Base-by-base conservation (phyloP, 1,140 invertebrate genomes). In the Drosophila grimshawi region DNA sequence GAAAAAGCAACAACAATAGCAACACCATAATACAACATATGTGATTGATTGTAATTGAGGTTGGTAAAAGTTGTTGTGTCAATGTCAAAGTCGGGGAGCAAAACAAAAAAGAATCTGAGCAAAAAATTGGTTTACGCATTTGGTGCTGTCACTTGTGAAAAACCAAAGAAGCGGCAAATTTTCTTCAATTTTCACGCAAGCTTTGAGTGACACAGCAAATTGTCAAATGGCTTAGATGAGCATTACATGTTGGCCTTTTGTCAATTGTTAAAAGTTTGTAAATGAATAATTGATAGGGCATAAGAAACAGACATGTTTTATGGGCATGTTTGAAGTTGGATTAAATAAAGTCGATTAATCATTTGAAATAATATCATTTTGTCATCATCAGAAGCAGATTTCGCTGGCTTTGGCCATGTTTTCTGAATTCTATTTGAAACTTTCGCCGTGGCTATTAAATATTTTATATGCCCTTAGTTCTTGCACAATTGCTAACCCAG, bases 41-140 rank as follows among this genome's bases (percentile, higher is more conserved):
- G 82, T 86, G 83, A 86, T 86, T 86, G 82, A 86, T 86, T 86
- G 82, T 86, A 86, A 86, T 86, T 86, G 82, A 80, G 83, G 71
- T 74, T 78, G 71, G 82, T 78, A 86, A 86, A 88, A 88, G 82
- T 86, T 88, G 78, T 70, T 69, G 74, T 86, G 82, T 86, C 83
- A 86, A 86, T 86, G 82, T 86, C 83, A 86, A 88, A 68, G 57
- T 43, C 49, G 55, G 67, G 74, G 81, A 57, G 59, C 41, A 53
- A 64, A 8, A 59, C 7, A 57, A 60, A 56, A 49, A 52, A 56
- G 37, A 56, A 56, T 56, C 35, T 56, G 19, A 39, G 53, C 37
- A 56, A 60, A 62, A 76, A 69, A 69, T 56, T 57, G 53, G 66
- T 81, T 60, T 68, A 37, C 48, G 19, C 11, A 53, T 55, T 51